These are phyloP conservation scores for Orchesellides sinensis DNA, from an alignment of 2,888 invertebrate species.

Conservation along the genomic window DNA sequence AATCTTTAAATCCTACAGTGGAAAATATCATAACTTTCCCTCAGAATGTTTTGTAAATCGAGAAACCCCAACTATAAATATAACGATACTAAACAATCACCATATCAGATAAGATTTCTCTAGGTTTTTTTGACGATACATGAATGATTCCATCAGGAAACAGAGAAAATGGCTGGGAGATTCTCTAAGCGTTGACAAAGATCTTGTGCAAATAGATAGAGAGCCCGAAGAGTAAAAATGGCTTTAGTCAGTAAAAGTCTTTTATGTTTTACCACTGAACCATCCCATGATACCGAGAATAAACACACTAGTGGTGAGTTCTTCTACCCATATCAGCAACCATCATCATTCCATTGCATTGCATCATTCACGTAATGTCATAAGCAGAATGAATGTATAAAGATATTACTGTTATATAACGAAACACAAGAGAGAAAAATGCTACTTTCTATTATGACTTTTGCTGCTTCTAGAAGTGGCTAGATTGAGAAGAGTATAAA, in stretches of 20 bases:
- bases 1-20: conserved; percentile 11
- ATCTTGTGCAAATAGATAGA: conserved; percentile 8
- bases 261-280: conserved; percentile 33
- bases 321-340: conserved; percentile 3
- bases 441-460: conserved; percentile 3
- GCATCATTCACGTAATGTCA: conserved; percentile 23
- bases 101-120: background rate
- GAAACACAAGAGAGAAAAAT: background rate
- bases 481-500: conserved; percentile 18
- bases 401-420: background rate
- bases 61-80: background rate
- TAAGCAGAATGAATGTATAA: conserved; percentile 9
- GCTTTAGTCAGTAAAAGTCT: background rate
- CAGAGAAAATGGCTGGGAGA: background rate
- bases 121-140: background rate
- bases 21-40: background rate
- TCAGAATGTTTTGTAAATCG: background rate
- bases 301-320: conserved; percentile 7
- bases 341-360: conserved; percentile 30
- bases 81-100: background rate
- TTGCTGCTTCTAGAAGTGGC: conserved; percentile 13
- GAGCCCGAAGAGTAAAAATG: background rate
- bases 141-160: background rate
- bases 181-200: no score
- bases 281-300: conserved; percentile 12